Evolutionary conservation across 2,113 vertebrate species (phyloP), one percentile per base, ranked within the genome.

Genomic region (Odontophorus gujanensis): DNA sequence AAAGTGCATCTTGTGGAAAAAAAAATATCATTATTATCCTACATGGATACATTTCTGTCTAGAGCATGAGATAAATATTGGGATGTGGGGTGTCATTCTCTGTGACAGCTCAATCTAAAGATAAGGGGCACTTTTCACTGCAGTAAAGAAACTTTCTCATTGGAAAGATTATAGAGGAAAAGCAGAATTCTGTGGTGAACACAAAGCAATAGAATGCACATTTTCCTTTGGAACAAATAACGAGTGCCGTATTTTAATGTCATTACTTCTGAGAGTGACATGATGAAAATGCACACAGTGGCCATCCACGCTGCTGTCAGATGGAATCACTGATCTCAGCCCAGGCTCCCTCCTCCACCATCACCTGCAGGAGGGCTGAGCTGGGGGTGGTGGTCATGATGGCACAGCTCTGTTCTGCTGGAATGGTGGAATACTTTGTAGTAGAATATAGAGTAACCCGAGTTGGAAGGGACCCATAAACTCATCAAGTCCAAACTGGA

Each of bases 331-430:
- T 40, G 81, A 24, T 26, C 57, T 16, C 0, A 13, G n/a, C 12
- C 74, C 20, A 25, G 55, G 2, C 25, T 40, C 28, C 34, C 51
- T 34, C 30, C 47, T 47, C 13, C 81, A 7, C 2, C 14, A 1
- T 2, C 0, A 0, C 1, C 57, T 30, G 2, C 1, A n/a, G 11
- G 13, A 40, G 36, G 8, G 11, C 36, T 0, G 2, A 24, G 30
- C 20, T 19, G 8, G 10, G 18, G 30, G 15, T 55, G 55, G 30
- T 11, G 55, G 55, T 18, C 18, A 17, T 19, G 55, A 11, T 10
- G 55, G 53, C 53, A 57, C 53, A 53, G 51, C 51, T 5, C 51
- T 26, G 6, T 30, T 6, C 26, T 53, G 51, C 51, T 53, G 43
- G 43, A 17, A 43, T 43, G 43, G 43, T 17, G 32, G 3, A 16